phyloP scores from a whole-genome alignment of 2,888 invertebrate species.

The Miltochrista miniata region DNA sequence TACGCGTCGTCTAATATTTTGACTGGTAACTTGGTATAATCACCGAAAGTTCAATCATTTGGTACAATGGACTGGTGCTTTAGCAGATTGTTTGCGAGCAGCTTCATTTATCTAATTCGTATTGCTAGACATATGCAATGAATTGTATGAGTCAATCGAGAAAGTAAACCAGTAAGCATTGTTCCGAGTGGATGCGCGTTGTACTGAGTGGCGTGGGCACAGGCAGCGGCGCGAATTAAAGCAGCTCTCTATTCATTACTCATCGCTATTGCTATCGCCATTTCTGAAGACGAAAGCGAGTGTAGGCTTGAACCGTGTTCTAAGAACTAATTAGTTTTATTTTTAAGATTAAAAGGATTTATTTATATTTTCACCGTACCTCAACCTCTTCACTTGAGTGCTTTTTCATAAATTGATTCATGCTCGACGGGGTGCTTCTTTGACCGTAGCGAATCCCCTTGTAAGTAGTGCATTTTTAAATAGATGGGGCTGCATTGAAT shows the following conservation, averaged over 20 bases:
- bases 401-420: conserved; percentile 59
- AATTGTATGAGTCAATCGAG: conserved; percentile 82
- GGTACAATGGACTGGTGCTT: conserved; percentile 52
- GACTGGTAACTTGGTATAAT: conserved; percentile 15
- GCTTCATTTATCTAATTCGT: conserved; percentile 75
- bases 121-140: conserved; percentile 73
- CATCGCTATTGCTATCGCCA: conserved; percentile 80
- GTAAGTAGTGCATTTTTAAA: conserved; percentile 41
- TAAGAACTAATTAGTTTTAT: conserved; percentile 50
- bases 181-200: conserved; percentile 81
- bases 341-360: conserved; percentile 52
- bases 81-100: conserved; percentile 57
- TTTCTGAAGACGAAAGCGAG: conserved; percentile 79
- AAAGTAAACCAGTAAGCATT: conserved; percentile 83
- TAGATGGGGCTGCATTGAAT: conserved; percentile 10
- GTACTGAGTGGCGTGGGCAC: conserved; percentile 71
- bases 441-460: conserved; percentile 55
- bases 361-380: conserved; percentile 58
- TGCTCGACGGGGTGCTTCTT: conserved; percentile 60
- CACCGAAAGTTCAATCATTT: conserved; percentile 58
- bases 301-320: conserved; percentile 62
- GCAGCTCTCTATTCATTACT: conserved; percentile 83
- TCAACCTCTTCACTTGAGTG: conserved; percentile 58
- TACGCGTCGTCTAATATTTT: conserved; percentile 18
- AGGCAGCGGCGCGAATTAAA: conserved; percentile 78